Conservation (phyloP, 2,888 invertebrate genomes). For the Caenorhabditis sp. region DNA sequence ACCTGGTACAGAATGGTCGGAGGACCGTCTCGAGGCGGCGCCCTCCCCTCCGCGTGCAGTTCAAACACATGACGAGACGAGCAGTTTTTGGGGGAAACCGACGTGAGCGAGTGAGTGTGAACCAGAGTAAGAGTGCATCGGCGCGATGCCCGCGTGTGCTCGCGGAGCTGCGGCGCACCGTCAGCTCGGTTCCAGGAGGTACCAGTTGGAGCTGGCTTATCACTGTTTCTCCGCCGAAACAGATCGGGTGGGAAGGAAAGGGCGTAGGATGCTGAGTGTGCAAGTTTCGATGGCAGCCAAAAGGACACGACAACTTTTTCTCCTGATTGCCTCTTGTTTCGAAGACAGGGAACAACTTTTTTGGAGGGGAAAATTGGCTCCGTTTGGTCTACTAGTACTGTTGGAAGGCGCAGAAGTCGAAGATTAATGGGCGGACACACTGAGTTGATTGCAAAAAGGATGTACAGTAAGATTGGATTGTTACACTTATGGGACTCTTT, state of each 20-base stretch:
- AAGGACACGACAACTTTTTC: constrained; percentile 16
- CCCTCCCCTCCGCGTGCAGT: constrained; percentile 10
- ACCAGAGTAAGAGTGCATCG: constrained; percentile 30
- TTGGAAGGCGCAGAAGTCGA: no score
- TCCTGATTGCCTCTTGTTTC: constrained; percentile 24
- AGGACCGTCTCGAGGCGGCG: constrained; percentile 17
- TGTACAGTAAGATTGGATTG: no score
- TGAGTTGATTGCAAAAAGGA: no score
- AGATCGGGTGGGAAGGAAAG: constrained; percentile 1
- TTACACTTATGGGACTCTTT: no score
- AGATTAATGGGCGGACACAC: no score
- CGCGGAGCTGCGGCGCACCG: constrained; percentile 16
- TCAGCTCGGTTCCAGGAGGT: constrained; percentile 56
- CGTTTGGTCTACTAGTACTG: constrained; percentile 14
- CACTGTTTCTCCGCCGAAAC: not conserved
- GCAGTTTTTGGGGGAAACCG: constrained; percentile 25
- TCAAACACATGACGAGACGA: constrained; percentile 32
- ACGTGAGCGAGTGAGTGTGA: constrained; percentile 3
- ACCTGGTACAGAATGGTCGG: constrained; percentile 53
- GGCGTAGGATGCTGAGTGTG: constrained; percentile 18
- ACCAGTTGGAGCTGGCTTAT: constrained; percentile 34
- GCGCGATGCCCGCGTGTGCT: constrained; percentile 4
- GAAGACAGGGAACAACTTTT: not conserved
- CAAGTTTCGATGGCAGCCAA: constrained; percentile 17
- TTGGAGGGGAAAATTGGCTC: constrained; percentile 10